Base-by-base conservation (phyloP, 1,140 invertebrate genomes). In the Daktulosphaira vitifoliae region DNA sequence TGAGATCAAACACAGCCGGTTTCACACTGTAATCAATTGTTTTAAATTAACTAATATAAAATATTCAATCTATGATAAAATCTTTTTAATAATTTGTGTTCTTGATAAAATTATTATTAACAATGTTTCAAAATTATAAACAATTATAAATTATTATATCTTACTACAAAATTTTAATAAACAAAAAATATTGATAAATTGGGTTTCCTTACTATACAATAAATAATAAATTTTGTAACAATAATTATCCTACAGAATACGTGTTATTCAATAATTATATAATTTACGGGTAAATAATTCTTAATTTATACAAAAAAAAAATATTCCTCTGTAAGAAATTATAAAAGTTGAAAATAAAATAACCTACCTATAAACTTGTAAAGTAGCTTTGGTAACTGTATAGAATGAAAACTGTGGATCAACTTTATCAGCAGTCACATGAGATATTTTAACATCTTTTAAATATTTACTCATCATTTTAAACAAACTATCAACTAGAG, bases 321-420 rank as follows among this genome's bases (percentile, higher is more conserved):
- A 7, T 37, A 7, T 13, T 37, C 13, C 33, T 37, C 5, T 7
- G 5, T 37, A 37, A 7, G 13, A 7, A 7, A 37, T 13, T 37
- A 37, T 37, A 37, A 7, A 13, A 13, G 5, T 5, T 37, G 5
- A 7, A 7, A 7, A 37, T 7, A 37, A 37, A 13, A 13, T 42
- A 16, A 67, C 75, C 80, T 78, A 92, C 88, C 88, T 91, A 76
- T 96, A 96, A 49, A 94, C 84, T 76, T 89, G 89, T 69, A 96
- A 81, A 37, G 76, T 81, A 5, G 89, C 86, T 71, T 81, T 81
- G 1, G 88, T 84, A 51, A 86, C 82, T 70, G 89, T 86, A 76
- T 96, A 96, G 71, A 97, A 90, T 65, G 89, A 82, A 78, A 93
- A 93, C 73, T 97, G 93, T 1, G 93, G 92, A 74, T 97, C 93